Evolutionary conservation across 1,140 invertebrate species (phyloP), one percentile per base, ranked within the genome.

Genomic region (Macrosteles quadrilineatus): DNA sequence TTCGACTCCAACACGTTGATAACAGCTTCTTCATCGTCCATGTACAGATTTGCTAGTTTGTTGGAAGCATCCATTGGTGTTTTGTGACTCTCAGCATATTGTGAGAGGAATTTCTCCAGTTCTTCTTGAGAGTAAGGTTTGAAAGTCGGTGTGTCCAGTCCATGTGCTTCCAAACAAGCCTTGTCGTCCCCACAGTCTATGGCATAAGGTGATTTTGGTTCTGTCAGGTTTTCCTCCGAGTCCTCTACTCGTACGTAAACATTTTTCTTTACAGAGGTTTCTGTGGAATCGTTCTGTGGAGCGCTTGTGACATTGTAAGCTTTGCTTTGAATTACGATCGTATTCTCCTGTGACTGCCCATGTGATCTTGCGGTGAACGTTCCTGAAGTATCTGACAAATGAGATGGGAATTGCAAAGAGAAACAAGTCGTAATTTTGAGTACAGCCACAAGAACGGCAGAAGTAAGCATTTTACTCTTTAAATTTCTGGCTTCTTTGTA

Each of bases 121-220:
- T 77, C 76, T 27, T 77, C 76, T 57, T 77, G 76, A 1, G 76
- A 73, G 55, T 75, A 77, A 6, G 76, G 76, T 55, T 69, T 76
- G 45, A 77, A 77, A 0, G 76, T 77, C 3, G 74, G 74, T 12
- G 53, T 12, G 27, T 47, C 32, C 2, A 47, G 29, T 23, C 47
- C 47, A 50, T 50, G 47, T 6, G 69, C 59, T 29, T 68, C 65
- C 25, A 29, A 19, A 40, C 72, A 73, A 17, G 62, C 57, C 31
- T 68, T 62, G 27, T 71, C 29, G 36, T 68, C 59, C 0, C 55
- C 69, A 32, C 72, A 73, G 32, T 68, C 69, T 23, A 71, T 71
- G 2, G 68, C 62, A 27, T 63, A 69, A 40, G 64, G 64, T 50
- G n/a, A 11, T 32, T 30, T 30, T 1, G 29, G 27, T 32, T 32